Percentiles rank a stretch among this genome's conserved stretches.
Conservation (phyloP, 2,888 invertebrate species). For the Arrhopalites spinosus region DNA sequence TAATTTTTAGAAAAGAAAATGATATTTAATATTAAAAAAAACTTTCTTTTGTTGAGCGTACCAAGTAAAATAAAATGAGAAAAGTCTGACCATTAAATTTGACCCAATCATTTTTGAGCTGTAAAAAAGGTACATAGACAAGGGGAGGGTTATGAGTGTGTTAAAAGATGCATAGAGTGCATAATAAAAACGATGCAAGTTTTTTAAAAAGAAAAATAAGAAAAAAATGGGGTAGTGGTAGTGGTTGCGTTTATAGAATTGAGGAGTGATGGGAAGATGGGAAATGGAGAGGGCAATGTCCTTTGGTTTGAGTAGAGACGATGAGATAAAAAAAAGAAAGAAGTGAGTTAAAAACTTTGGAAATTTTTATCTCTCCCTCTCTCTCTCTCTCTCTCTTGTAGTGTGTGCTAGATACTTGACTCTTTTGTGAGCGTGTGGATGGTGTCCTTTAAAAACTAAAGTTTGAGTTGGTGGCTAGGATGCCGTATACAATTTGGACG, state of each 20-base stretch:
- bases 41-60: no score
- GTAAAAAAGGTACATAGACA: background rate
- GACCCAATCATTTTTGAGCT: background rate
- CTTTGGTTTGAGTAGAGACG: background rate
- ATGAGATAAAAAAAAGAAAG: slow-evolving; percentile 17
- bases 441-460: no score
- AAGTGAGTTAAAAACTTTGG: slow-evolving; percentile 14
- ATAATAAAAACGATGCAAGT: no score
- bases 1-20: no score
- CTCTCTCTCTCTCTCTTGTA: background rate
- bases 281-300: background rate
- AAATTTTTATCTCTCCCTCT: background rate
- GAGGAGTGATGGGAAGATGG: background rate
- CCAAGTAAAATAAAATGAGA: no score
- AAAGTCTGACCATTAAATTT: no score
- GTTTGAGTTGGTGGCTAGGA: no score
- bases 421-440: background rate
- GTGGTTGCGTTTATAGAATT: background rate
- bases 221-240: background rate
- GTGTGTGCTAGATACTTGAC: background rate
- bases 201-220: no score
- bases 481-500: no score
- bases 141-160: background rate
- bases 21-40: no score
- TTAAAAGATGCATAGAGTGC: background rate